A percentile compares a stretch with the other conserved stretches of the same genome.
Conservation (phyloP, 2,113 vertebrate species). For the Scortum barcoo region DNA sequence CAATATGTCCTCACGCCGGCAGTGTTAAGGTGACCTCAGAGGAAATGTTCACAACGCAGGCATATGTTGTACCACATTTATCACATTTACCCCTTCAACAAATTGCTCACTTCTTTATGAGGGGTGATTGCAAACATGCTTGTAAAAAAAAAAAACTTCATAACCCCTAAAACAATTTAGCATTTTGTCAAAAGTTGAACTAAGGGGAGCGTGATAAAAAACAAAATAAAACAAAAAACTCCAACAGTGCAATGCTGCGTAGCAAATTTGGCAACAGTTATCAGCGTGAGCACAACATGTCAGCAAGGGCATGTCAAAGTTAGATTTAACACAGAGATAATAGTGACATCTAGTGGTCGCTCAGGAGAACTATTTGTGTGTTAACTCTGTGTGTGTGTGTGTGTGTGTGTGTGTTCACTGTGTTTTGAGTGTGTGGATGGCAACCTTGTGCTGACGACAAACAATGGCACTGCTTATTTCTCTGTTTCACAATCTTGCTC, state of each 20-base stretch:
- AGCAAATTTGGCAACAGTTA: constrained; percentile 22
- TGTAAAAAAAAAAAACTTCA: too few relatives aligned
- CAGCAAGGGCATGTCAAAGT: constrained; percentile 21
- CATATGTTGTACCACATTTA: constrained; percentile 20
- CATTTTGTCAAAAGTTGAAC: constrained; percentile 18
- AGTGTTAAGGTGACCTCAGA: constrained; percentile 46
- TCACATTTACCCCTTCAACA: background rate
- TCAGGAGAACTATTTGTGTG: constrained; percentile 3
- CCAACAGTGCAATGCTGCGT: background rate
- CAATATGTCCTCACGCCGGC: constrained; percentile 21
- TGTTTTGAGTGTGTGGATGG: background rate
- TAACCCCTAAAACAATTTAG: background rate
- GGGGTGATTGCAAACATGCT: background rate
- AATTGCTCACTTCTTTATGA: background rate
- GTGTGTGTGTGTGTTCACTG: too few relatives aligned
- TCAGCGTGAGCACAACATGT: constrained; percentile 39
- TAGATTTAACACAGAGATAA: constrained; percentile 61
- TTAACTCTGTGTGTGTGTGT: too few relatives aligned
- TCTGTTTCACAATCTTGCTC: constrained; percentile 3
- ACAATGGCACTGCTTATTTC: constrained; percentile 21
- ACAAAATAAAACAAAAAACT: too few relatives aligned
- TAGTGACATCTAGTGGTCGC: constrained; percentile 77
- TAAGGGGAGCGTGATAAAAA: background rate
- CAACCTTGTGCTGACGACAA: constrained; percentile 1
- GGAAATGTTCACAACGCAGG: constrained; percentile 5